A percentile compares a stretch with the other conserved stretches of the same genome.
Conservation (phyloP, 2,113 vertebrate species). For the Tupaia chinensis region DNA sequence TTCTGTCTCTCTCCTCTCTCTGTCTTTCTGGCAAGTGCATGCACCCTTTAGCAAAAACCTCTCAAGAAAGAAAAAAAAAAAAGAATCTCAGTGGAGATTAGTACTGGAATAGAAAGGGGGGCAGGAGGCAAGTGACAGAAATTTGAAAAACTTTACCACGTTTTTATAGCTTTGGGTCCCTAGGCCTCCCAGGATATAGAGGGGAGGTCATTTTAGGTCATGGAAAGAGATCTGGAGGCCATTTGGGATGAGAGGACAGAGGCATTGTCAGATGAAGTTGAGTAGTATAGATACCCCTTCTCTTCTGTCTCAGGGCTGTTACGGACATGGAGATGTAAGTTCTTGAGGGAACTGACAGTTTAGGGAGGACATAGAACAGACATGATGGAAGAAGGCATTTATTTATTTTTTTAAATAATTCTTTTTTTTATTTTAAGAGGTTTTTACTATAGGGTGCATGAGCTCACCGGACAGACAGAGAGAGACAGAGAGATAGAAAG, state of each 20-base stretch:
- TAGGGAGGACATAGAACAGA: not conserved
- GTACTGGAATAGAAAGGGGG: no score
- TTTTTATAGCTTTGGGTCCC: not conserved
- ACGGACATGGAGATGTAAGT: not conserved
- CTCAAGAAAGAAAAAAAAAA: no score
- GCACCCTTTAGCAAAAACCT: no score
- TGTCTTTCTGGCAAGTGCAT: no score
- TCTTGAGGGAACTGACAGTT: not conserved
- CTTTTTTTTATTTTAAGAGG: no score
- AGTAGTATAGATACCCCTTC: not conserved
- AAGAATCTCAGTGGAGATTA: not conserved
- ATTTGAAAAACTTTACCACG: conserved; percentile 15
- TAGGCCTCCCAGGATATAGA: not conserved
- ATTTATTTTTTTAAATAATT: not conserved
- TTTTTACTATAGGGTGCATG: no score
- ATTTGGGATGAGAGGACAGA: not conserved
- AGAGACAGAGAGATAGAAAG: no score
- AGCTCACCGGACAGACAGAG: no score
- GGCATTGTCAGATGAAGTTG: not conserved
- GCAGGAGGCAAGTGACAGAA: not conserved
- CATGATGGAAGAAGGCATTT: not conserved
- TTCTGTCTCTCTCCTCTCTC: no score
- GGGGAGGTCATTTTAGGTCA: not conserved
- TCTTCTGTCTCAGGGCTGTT: not conserved
- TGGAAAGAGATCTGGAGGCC: not conserved